These are phyloP conservation scores for Sebastolobus altivelis DNA, from an alignment of 2,797 vertebrate species.

Conservation along the genomic window DNA sequence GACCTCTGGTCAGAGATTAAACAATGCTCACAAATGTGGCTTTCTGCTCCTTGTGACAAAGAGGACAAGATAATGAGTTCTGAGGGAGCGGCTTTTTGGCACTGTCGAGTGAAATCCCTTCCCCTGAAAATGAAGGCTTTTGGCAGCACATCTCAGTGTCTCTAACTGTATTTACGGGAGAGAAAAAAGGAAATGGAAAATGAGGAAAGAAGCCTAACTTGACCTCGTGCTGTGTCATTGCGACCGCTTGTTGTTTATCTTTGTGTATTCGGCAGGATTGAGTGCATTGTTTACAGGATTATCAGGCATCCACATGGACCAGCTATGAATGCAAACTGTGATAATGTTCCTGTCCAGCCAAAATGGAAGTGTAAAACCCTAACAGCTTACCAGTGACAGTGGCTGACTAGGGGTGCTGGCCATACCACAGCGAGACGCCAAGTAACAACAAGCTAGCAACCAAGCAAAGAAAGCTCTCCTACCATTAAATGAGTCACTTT, in stretches of 20 bases:
- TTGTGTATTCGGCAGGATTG: conserved; percentile 59
- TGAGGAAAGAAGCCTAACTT: conserved; percentile 49
- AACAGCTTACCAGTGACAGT: conserved; percentile 59
- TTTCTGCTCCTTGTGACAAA: conserved; percentile 63
- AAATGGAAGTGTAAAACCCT: conserved; percentile 67
- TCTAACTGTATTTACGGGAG: conserved; percentile 36
- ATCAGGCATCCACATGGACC: conserved; percentile 58
- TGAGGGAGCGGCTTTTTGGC: conserved; percentile 53
- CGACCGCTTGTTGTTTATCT: conserved; percentile 67
- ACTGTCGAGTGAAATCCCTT: conserved; percentile 46
- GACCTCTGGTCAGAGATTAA: conserved; percentile 57
- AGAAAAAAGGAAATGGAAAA: conserved; percentile 36
- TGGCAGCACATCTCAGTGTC: conserved; percentile 46
- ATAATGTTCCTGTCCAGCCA: conserved; percentile 53
- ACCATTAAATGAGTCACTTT: neutral
- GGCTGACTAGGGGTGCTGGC: conserved; percentile 40
- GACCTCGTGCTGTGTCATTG: conserved; percentile 66
- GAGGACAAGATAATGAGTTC: conserved; percentile 70
- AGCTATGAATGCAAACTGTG: conserved; percentile 63
- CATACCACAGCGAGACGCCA: conserved; percentile 21
- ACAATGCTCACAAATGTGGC: conserved; percentile 46
- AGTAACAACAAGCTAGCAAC: conserved; percentile 13
- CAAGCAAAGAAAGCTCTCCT: neutral
- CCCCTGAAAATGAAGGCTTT: conserved; percentile 59
- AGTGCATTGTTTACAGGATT: conserved; percentile 71